Base-by-base conservation (phyloP, 2,797 vertebrate species). In the Scarus forsteni region DNA sequence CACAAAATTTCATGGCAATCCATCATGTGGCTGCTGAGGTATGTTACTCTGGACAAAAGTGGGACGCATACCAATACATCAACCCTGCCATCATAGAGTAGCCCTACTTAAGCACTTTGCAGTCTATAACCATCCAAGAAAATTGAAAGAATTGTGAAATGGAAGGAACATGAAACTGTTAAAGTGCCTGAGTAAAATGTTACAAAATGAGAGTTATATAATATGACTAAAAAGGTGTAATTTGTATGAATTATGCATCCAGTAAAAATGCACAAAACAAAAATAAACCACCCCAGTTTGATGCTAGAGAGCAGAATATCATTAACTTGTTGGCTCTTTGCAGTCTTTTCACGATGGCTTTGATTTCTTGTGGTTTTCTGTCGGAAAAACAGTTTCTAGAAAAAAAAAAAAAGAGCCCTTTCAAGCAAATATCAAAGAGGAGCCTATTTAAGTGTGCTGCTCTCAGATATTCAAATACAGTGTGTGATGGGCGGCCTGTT, bases 401-500 rank as follows among this genome's bases (percentile, higher is more conserved):
- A 10, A 73, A 15, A 52, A 49, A 56, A 35, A 60, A 36, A 39
- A 40, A 16, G 11, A 39, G 10, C 1, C 53, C 44, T 35, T 64
- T 67, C 53, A 18, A 48, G 34, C 11, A 61, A 52, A 60, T 64
- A 75, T 86, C 72, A 83, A 73, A 81, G 39, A 44, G 11, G 36
- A 40, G 27, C 70, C 36, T 39, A 8, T 68, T 42, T 46, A 66
- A 77, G 57, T 52, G 50, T 50, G 67, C n/a, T 3, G 6, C 43
- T 55, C 40, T 77, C 14, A 70, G 60, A 79, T 78, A 66, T 64
- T 82, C 14, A 77, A 77, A 76, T 55, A 42, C 2, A 54, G 15
- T 19, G 48, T 40, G 44, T 75, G 57, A 70, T 55, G 60, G n/a
- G 10, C 14, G 8, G 42, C 55, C n/a, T 2, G 10, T 35, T 73